Evolutionary conservation across 1,140 invertebrate species (phyloP).

Genomic region (Mya arenaria): DNA sequence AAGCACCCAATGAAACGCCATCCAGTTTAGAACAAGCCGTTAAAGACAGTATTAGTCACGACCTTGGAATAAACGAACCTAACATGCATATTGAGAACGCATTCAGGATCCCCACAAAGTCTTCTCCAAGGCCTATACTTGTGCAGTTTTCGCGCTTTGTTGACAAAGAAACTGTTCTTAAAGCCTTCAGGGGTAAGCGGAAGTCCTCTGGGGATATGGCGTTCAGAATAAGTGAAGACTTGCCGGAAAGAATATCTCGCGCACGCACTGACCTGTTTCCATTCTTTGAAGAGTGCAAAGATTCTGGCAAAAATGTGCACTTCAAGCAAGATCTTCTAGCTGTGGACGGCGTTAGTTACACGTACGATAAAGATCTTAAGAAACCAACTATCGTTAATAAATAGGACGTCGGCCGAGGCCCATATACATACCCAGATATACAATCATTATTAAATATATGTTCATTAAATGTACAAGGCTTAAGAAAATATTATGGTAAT

Average conservation of each 20-base stretch:
- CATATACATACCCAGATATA: background rate
- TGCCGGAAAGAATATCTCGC: background rate
- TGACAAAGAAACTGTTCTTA: background rate
- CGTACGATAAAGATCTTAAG: no score
- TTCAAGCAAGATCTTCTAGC: background rate
- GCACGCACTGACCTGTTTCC: background rate
- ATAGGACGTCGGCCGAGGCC: background rate
- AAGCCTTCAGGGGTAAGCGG: background rate
- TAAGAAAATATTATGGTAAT: background rate
- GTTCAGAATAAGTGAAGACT: background rate
- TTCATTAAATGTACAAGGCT: background rate
- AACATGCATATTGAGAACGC: background rate
- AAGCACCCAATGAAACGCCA: no score
- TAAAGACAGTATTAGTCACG: background rate
- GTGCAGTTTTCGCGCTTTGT: background rate
- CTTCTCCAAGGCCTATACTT: constrained; percentile 9
- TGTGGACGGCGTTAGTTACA: background rate
- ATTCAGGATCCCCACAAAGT: background rate
- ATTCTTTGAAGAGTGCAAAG: background rate
- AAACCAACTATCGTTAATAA: background rate
- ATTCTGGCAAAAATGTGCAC: background rate
- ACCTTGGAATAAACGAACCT: background rate
- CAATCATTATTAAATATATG: background rate
- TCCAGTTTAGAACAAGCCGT: background rate
- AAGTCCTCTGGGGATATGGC: background rate